phyloP scores from a whole-genome alignment of 1,140 invertebrate genomes.

The Ceratina japonica region DNA sequence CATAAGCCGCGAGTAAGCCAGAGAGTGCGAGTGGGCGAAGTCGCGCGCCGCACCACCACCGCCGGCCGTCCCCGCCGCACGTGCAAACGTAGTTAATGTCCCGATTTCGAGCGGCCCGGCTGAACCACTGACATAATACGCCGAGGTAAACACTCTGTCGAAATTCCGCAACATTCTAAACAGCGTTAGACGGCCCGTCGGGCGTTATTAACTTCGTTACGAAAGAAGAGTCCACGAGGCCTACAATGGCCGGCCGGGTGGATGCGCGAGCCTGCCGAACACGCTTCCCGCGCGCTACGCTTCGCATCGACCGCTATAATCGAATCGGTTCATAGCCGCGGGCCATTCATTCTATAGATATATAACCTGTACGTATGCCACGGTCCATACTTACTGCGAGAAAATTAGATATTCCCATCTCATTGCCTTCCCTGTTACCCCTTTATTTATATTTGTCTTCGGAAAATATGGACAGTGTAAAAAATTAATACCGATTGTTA shows the following conservation, averaged over 20 bases:
- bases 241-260: background rate
- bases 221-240: constrained; percentile 12
- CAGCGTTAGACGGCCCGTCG: constrained; percentile 12
- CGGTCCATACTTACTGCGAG: no score
- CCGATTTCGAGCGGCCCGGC: constrained; percentile 42
- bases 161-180: constrained; percentile 41
- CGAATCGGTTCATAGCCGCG: constrained; percentile 1
- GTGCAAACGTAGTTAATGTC: constrained; percentile 60
- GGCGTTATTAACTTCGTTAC: constrained; percentile 26
- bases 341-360: no score
- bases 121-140: constrained; percentile 56
- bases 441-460: no score
- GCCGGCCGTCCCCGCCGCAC: constrained; percentile 41
- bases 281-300: background rate
- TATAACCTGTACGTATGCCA: no score
- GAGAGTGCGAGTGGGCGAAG: background rate
- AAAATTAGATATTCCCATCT: no score
- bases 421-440: no score
- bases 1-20: constrained; percentile 51
- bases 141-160: constrained; percentile 53
- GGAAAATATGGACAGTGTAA: no score
- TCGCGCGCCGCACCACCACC: background rate
- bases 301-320: background rate
- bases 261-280: background rate
- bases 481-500: no score